A percentile compares a stretch with the other conserved stretches of the same genome.
These are phyloP conservation scores for Todiramphus chloris DNA, from an alignment of 2,113 vertebrate species.

Conservation along the genomic window DNA sequence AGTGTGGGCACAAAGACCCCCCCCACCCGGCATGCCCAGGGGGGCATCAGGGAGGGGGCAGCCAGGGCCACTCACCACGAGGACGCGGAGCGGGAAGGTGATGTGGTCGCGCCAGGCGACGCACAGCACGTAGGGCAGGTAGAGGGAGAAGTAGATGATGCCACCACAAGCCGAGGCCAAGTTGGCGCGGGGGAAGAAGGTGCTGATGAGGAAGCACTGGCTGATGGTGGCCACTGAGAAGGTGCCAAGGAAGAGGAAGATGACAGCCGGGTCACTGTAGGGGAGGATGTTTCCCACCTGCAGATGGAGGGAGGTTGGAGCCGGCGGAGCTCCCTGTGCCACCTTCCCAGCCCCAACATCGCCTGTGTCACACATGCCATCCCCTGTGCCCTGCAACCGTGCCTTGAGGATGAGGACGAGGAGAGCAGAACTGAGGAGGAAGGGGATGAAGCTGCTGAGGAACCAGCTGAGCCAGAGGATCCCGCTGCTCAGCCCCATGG, in stretches of 20 bases:
- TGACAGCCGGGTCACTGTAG: conserved; percentile 82
- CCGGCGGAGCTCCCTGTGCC: background rate
- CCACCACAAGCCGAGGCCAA: conserved; percentile 89
- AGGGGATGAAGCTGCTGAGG: conserved; percentile 87
- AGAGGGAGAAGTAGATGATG: conserved; percentile 87
- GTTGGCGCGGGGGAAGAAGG: conserved; percentile 88
- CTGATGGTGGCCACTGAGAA: conserved; percentile 90
- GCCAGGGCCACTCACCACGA: conserved; percentile 66
- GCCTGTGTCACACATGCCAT: too few species aligned
- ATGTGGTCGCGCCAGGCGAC: conserved; percentile 87
- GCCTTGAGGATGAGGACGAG: conserved; percentile 88
- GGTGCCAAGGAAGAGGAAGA: conserved; percentile 77
- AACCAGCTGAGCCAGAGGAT: conserved; percentile 93
- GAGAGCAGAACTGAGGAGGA: conserved; percentile 80
- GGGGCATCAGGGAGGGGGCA: fast-evolving
- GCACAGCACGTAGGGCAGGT: conserved; percentile 88
- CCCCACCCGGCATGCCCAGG: background rate
- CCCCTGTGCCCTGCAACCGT: background rate
- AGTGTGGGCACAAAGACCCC: too few species aligned
- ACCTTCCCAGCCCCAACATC: too few species aligned
- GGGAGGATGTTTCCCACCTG: conserved; percentile 89
- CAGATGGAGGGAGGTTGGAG: background rate
- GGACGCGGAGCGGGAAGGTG: conserved; percentile 69
- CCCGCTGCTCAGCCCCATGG: conserved; percentile 84
- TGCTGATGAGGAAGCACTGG: conserved; percentile 91